Evolutionary conservation across 2,888 invertebrate genomes (phyloP), one percentile per base, ranked within the genome.

Genomic region (Platycnemis pennipes): DNA sequence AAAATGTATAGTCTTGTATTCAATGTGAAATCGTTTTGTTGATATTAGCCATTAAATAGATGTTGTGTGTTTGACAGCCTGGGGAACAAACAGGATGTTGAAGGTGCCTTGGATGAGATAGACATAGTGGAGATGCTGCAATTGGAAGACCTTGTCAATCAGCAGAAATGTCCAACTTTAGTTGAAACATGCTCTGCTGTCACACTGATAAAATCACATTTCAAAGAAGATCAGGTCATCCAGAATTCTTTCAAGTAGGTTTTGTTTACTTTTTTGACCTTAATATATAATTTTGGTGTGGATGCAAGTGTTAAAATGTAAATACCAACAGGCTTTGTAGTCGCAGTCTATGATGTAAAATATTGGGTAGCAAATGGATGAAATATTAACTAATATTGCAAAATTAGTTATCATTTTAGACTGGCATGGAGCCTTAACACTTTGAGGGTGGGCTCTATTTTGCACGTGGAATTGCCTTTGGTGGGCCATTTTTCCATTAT

Each of bases 71-170:
- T 94, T 96, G 96, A 45, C 96, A 98, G 98, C 95, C 96, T 99
- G 95, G 98, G 98, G 0, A 99, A 99, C 96, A 99, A 99, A 96
- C 99, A 99, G 96, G 99, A 99, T 96, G 96, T 98, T 95, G 97
- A 97, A 53, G 98, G 98, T 89, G 98, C 98, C 0, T 96, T 99
- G 94, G 98, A 99, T 95, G 99, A 99, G 96, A 97, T 98, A 46
- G 99, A 99, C 95, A 97, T 99, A 26, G 98, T 98, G 46, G 98
- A 98, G 95, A 97, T 97, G 95, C 97, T 99, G 49, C 97, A 98
- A 95, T 97, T 99, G 26, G 98, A 99, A 96, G 97, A 97, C 8
- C 96, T 98, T 42, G 99, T 98, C 0, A 99, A 99, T 96, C 97
- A 96, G 95, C 98, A 98, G 96, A 97, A 98, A 95, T 98, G 98